A percentile compares a stretch with the other conserved stretches of the same genome.
phyloP scores from a whole-genome alignment of 2,888 invertebrate genomes.

The Nomada ruficornis region DNA sequence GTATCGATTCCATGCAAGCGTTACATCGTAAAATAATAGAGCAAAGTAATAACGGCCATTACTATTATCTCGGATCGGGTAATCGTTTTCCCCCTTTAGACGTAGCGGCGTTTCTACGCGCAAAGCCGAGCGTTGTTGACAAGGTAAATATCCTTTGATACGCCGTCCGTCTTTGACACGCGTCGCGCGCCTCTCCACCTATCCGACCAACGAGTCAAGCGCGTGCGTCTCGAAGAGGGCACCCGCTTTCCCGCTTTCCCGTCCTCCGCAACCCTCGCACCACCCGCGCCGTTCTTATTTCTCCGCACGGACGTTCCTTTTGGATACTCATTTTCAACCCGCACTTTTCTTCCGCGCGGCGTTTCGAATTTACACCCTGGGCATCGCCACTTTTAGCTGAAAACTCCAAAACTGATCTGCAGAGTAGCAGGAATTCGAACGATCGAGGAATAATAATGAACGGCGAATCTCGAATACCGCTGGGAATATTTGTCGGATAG shows the following conservation, averaged over 20 bases:
- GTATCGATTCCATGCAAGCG: slow-evolving; percentile 76
- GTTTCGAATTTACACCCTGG: background rate
- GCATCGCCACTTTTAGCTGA: too few species aligned
- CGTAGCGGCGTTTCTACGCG: slow-evolving; percentile 69
- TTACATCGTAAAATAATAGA: slow-evolving; percentile 79
- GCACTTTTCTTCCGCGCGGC: background rate
- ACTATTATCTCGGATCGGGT: slow-evolving; percentile 75
- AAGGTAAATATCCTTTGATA: slow-evolving; percentile 82
- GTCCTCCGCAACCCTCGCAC: background rate
- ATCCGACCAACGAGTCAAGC: slow-evolving; percentile 30
- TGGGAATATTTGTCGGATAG: slow-evolving; percentile 14
- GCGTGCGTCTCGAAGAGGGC: background rate
- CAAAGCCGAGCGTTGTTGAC: slow-evolving; percentile 79
- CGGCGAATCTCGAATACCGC: slow-evolving; percentile 5
- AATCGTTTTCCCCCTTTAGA: slow-evolving; percentile 71
- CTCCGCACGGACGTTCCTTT: background rate
- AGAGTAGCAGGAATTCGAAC: background rate
- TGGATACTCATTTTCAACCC: too few species aligned
- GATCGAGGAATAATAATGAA: slow-evolving; percentile 8
- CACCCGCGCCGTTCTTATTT: too few species aligned
- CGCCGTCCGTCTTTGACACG: slow-evolving; percentile 80
- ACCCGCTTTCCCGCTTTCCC: background rate
- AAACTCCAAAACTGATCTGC: background rate
- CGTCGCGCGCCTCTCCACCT: slow-evolving; percentile 69
- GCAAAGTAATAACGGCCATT: slow-evolving; percentile 76